Conservation (phyloP, 2,888 invertebrate genomes). For the Amphipoea oculea region DNA sequence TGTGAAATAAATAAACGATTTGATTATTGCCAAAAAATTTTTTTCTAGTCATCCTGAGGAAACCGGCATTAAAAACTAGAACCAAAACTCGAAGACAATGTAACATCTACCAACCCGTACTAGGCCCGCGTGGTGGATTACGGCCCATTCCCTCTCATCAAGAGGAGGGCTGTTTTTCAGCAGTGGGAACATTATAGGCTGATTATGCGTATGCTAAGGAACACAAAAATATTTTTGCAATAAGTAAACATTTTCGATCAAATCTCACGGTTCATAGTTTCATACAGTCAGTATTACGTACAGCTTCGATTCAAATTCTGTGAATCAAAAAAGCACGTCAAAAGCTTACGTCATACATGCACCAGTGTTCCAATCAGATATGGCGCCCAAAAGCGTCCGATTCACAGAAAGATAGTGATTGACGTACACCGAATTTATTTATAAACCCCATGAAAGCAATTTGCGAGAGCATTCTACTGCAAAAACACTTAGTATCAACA, state of each 20-base stretch:
- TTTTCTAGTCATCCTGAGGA: background rate
- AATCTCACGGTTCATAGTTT: background rate
- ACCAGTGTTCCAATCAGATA: conserved; percentile 26
- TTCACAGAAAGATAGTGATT: conserved; percentile 19
- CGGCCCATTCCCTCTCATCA: background rate
- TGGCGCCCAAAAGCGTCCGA: conserved; percentile 23
- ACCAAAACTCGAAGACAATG: background rate
- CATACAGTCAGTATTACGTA: background rate
- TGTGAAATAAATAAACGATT: background rate
- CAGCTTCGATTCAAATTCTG: conserved; percentile 8
- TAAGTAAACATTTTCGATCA: background rate
- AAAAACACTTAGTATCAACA: conserved; percentile 12
- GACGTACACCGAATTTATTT: conserved; percentile 25
- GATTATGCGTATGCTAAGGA: no score
- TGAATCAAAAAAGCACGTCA: conserved; percentile 27
- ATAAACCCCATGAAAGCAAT: conserved; percentile 23
- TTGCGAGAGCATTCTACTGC: conserved; percentile 20
- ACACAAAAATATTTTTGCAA: background rate
- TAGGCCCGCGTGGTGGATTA: background rate
- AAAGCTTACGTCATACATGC: conserved; percentile 3
- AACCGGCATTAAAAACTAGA: background rate
- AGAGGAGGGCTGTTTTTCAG: background rate
- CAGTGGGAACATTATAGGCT: background rate
- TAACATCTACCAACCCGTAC: background rate
- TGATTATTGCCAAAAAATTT: background rate